Evolutionary conservation across 1,140 invertebrate species (phyloP).

Genomic region (Diorhabda carinulata): DNA sequence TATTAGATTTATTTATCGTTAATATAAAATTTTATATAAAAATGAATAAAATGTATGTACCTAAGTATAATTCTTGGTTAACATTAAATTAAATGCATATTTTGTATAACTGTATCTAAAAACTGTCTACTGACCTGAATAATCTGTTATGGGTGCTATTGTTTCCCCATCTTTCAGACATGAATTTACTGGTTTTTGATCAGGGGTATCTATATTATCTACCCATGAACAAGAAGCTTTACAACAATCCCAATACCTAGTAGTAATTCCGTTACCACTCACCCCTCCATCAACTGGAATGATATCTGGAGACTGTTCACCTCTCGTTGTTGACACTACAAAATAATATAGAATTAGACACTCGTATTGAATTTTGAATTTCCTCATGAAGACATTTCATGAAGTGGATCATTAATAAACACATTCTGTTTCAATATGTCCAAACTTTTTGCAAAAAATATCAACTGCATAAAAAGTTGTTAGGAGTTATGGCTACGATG

Average conservation of each 20-base stretch:
- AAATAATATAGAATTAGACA: background rate
- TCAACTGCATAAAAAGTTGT: too few species aligned
- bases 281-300: slow-evolving; percentile 1
- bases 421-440: too few species aligned
- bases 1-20: too few species aligned
- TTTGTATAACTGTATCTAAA: background rate
- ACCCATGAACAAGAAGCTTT: slow-evolving; percentile 25
- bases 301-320: slow-evolving; percentile 15
- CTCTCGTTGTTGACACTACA: background rate
- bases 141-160: background rate
- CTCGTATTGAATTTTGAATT: too few species aligned
- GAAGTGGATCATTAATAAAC: too few species aligned
- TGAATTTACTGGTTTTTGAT: slow-evolving; percentile 7
- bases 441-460: too few species aligned
- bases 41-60: too few species aligned
- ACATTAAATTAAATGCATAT: too few species aligned
- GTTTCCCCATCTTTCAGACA: slow-evolving; percentile 22
- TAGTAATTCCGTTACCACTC: slow-evolving; percentile 18
- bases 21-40: too few species aligned
- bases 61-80: too few species aligned
- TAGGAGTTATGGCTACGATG: too few species aligned
- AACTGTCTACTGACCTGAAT: slow-evolving; percentile 1
- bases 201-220: background rate
- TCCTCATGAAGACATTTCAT: too few species aligned
- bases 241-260: slow-evolving; percentile 25